Evolutionary conservation across 1,140 invertebrate genomes (phyloP), one percentile per base, ranked within the genome.

Genomic region (Eriosoma lanigerum): DNA sequence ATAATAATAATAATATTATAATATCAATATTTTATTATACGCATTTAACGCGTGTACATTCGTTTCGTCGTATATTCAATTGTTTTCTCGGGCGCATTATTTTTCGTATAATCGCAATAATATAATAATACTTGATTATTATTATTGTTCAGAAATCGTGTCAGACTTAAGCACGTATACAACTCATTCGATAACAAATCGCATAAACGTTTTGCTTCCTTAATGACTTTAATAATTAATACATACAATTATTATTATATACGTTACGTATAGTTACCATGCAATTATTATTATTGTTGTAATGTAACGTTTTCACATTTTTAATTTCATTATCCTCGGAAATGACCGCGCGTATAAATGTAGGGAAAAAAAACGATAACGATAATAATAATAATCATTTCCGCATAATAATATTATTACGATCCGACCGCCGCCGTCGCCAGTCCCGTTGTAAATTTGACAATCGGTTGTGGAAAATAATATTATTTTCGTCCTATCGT

Each of bases 401-500:
- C 24, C 58, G 15, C 58, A 60, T 60, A 60, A 29, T 60, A 15
- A 5, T 8, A 29, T 60, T 26, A 8, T 17, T 29, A 13, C 17
- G 10, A 32, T 32, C 15, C 29, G 19, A 3, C 1, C 9, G 29
- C 29, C n/a, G 32, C 29, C 32, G n/a, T n/a, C 12, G n/a, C 19
- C 3, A 29, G 8, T 44, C 60, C 32, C 21, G n/a, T 68, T 68
- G 38, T 24, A 15, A 13, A 17, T 46, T 24, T 46, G 24, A 70
- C 66, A 50, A 50, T 19, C 64, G 13, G 64, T 70, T 44, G 44
- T 44, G 17, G 66, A 70, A 50, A 50, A 50, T 70, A 26, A 46
- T 70, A 26, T 26, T 70, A 70, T 70, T 50, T 70, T 70, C 24
- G 12, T 70, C 46, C 15, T 29, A 70, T 70, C 46, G 46, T 70